Conservation (phyloP, 2,113 vertebrate species). For the Gymnorhina tibicen region DNA sequence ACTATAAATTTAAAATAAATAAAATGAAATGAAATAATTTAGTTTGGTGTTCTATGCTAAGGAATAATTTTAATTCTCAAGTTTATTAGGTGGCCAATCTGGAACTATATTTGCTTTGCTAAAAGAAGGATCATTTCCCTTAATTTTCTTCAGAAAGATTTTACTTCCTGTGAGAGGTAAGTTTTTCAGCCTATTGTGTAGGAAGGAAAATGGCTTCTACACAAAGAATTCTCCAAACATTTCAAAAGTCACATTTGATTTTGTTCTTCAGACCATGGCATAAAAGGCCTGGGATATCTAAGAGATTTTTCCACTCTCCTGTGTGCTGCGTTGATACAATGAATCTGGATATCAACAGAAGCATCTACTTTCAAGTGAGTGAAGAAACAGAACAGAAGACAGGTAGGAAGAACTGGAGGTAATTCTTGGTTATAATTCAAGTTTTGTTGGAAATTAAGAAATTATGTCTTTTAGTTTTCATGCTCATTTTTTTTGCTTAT, state of each 20-base stretch:
- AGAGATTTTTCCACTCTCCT: not conserved
- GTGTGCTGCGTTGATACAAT: not conserved
- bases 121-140: not conserved
- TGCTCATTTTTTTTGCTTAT: not conserved
- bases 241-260: not conserved
- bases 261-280: not conserved
- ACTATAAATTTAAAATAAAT: not conserved
- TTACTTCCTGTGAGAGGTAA: not conserved
- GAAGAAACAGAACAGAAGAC: not conserved
- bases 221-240: not conserved
- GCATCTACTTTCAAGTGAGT: not conserved
- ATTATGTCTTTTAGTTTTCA: not conserved
- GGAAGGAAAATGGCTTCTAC: not conserved
- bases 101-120: not conserved
- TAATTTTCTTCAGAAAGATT: not conserved
- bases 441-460: not conserved
- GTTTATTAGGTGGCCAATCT: rapidly evolving
- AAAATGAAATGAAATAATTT: not conserved
- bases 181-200: not conserved
- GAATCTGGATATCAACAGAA: not conserved
- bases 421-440: not conserved
- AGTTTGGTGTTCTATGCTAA: not conserved
- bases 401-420: not conserved
- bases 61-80: not conserved
- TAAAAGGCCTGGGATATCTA: not conserved